These are phyloP conservation scores for Catharus fuscescens DNA, from an alignment of 2,113 vertebrate genomes.

Conservation along the genomic window DNA sequence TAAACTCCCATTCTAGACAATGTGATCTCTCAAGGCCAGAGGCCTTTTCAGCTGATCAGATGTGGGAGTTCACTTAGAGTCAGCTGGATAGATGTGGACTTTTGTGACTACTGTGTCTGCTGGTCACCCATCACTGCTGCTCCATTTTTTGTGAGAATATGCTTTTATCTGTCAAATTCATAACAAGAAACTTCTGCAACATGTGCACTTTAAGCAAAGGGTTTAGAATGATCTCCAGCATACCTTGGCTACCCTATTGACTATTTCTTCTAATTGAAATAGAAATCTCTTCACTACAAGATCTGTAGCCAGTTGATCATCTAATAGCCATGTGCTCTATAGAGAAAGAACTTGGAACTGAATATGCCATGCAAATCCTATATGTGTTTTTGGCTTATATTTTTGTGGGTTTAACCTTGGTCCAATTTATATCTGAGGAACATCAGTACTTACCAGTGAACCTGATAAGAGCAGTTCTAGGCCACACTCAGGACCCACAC, in stretches of 20 bases:
- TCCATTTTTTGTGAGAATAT: neutral
- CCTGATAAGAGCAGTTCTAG: neutral
- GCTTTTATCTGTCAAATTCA: neutral
- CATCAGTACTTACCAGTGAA: neutral
- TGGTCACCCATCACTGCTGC: neutral
- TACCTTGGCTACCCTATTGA: neutral
- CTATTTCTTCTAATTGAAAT: neutral
- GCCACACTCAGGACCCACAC: neutral
- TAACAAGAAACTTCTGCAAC: neutral
- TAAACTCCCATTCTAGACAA: neutral
- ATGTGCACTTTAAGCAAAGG: neutral
- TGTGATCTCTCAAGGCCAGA: neutral
- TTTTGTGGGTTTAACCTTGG: neutral
- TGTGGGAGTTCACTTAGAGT: neutral
- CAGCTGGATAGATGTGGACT: neutral
- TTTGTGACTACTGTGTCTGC: neutral
- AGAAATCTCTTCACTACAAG: neutral
- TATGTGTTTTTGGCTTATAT: neutral
- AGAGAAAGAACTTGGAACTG: neutral
- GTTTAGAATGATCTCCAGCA: neutral
- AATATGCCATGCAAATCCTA: neutral
- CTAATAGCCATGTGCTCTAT: neutral
- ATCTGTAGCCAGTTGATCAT: neutral
- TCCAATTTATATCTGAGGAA: neutral
- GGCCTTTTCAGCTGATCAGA: neutral